Evolutionary conservation across 2,888 invertebrate species (phyloP).

Genomic region (Palloptera scutellata): DNA sequence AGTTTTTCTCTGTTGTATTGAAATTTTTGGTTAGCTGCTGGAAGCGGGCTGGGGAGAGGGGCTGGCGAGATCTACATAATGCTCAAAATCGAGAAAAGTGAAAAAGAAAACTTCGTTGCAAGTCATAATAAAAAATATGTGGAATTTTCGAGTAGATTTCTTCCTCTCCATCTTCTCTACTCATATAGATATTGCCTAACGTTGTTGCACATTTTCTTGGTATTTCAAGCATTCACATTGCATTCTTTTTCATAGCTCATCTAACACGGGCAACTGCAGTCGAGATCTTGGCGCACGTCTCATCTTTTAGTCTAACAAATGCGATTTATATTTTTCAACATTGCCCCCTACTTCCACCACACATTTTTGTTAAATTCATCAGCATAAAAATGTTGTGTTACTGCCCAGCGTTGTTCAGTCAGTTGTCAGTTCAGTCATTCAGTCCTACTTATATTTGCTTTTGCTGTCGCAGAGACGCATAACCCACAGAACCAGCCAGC

Average conservation of each 20-base stretch:
- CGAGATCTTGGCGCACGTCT: no score
- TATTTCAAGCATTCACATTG: constrained; percentile 13
- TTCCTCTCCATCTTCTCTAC: not conserved
- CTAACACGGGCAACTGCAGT: no score
- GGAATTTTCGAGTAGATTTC: not conserved
- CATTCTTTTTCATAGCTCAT: not conserved
- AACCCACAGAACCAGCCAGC: no score
- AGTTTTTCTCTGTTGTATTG: not conserved
- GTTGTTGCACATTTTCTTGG: constrained; percentile 16
- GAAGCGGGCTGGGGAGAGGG: not conserved
- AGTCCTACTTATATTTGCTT: no score
- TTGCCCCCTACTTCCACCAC: no score
- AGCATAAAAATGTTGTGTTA: no score
- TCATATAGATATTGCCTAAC: not conserved
- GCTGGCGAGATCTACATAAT: not conserved
- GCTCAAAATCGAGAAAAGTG: not conserved
- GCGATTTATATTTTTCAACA: no score
- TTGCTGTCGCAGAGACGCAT: no score
- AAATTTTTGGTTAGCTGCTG: not conserved
- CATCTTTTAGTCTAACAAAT: no score
- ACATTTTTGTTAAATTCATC: no score
- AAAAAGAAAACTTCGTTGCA: not conserved
- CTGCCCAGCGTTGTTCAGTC: no score
- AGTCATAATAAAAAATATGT: constrained; percentile 1
- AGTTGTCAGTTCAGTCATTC: no score